Evolutionary conservation across 1,140 invertebrate species (phyloP), one percentile per base, ranked within the genome.

Genomic region (Aphis gossypii): DNA sequence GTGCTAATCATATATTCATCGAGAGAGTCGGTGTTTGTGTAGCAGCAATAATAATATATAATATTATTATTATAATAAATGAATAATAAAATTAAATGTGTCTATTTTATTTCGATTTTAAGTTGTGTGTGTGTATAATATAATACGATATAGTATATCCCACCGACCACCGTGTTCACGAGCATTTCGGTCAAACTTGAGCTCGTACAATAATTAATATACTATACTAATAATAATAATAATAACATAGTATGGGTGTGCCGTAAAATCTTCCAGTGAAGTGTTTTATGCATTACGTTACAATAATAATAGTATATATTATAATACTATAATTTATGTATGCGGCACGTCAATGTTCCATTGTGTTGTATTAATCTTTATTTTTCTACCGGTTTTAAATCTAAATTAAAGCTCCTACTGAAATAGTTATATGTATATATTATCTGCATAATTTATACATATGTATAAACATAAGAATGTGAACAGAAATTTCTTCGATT

Each of bases 21-120:
- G 41, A 87, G 84, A 87, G 84, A 44, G 84, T 87, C 30, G 30
- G 14, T 76, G 60, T 76, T 76, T 76, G 30, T 76, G n/a, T 76
- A 76, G 60, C 60, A 18, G n/a, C 60, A 76, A 18, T 76, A 76
- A 18, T n/a, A 76, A 41, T 41, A 41, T 41, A 41, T 41, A 41
- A 41, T n/a, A 76, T 35, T n/a, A 76, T 68, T 76, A 76, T 76
- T 76, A 20, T 76, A 76, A n/a, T 76, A n/a, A n/a, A 76, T 76
- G 60, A 76, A 76, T 76, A 76, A 76, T 18, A 76, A n/a, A 76
- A 76, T 76, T 76, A 76, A n/a, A 76, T 18, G 60, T 14, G 11
- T 76, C 60, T 76, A 76, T 76, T 76, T n/a, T 76, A 76, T 76
- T 76, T 76, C 60, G 60, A 76, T 76, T n/a, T 76, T 76, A 76